Conservation (phyloP, 1,140 invertebrate genomes). For the Drosophila aff. region DNA sequence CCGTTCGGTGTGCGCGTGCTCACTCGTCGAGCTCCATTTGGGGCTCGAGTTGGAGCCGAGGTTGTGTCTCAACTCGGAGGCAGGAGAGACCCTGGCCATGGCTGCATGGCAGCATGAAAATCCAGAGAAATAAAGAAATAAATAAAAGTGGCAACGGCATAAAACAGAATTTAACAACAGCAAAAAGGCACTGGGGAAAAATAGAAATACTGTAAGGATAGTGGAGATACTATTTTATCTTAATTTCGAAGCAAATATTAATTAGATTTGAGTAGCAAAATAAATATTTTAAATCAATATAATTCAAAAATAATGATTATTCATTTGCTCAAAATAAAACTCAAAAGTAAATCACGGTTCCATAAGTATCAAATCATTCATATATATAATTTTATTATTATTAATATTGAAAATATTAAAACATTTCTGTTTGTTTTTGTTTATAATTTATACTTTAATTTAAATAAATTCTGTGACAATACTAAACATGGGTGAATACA, state of each 20-base stretch:
- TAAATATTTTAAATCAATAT: too few relatives aligned
- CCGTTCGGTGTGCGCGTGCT: slow-evolving; percentile 76
- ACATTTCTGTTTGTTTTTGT: too few relatives aligned
- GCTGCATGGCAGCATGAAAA: slow-evolving; percentile 56
- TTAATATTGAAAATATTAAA: too few relatives aligned
- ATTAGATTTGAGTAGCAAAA: too few relatives aligned
- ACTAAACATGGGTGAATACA: too few relatives aligned
- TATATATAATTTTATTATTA: too few relatives aligned
- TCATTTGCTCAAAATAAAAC: too few relatives aligned
- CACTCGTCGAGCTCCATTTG: slow-evolving; percentile 60
- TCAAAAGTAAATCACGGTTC: too few relatives aligned
- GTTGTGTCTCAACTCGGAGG: slow-evolving; percentile 6
- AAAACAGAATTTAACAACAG: slow-evolving; percentile 53
- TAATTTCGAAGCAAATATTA: background rate
- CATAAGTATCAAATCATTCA: too few relatives aligned
- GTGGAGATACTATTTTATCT: background rate
- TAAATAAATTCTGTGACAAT: too few relatives aligned
- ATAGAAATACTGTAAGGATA: background rate
- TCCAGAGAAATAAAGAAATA: slow-evolving; percentile 81
- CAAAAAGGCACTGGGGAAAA: slow-evolving; percentile 9
- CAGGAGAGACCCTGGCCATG: slow-evolving; percentile 45
- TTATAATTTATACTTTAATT: too few relatives aligned
- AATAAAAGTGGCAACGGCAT: slow-evolving; percentile 80
- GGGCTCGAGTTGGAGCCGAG: slow-evolving; percentile 17
- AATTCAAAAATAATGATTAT: too few relatives aligned